phyloP scores from a whole-genome alignment of 1,140 invertebrate species.

The Meteorus sp. region DNA sequence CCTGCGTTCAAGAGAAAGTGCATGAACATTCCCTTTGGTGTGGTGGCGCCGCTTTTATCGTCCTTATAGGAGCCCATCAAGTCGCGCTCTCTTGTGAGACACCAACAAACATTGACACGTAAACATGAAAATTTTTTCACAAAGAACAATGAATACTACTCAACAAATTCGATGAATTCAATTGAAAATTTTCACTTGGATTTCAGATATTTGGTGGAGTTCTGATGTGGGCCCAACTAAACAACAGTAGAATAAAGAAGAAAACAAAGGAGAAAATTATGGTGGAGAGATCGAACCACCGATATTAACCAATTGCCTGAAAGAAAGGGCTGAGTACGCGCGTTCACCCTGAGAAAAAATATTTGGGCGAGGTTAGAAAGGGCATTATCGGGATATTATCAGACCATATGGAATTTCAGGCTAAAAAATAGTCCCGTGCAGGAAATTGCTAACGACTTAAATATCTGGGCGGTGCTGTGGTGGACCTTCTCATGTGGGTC shows the following conservation, averaged over 20 bases:
- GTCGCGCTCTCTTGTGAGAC: not conserved
- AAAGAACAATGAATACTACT: too few species aligned
- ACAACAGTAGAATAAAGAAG: too few species aligned
- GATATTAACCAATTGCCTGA: constrained; percentile 32
- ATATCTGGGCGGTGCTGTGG: constrained; percentile 51
- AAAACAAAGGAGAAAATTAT: too few species aligned
- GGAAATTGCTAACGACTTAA: constrained; percentile 62
- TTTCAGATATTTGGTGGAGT: too few species aligned
- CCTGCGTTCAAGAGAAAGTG: too few species aligned
- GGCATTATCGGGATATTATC: constrained; percentile 52
- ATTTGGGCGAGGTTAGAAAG: constrained; percentile 13
- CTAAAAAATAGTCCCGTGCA: constrained; percentile 54
- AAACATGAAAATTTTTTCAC: too few species aligned
- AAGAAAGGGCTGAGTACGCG: not conserved
- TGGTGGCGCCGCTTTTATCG: not conserved
- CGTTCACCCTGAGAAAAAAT: not conserved
- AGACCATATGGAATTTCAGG: constrained; percentile 58
- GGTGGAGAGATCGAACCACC: constrained; percentile 32
- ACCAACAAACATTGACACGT: constrained; percentile 26
- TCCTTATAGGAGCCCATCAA: not conserved
- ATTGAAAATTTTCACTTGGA: too few species aligned
- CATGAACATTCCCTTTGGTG: not conserved
- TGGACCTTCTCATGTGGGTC: constrained; percentile 38
- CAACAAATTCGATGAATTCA: too few species aligned
- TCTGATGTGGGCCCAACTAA: too few species aligned